Conservation (phyloP, 2,113 vertebrate species). For the Peucedramus taeniatus region DNA sequence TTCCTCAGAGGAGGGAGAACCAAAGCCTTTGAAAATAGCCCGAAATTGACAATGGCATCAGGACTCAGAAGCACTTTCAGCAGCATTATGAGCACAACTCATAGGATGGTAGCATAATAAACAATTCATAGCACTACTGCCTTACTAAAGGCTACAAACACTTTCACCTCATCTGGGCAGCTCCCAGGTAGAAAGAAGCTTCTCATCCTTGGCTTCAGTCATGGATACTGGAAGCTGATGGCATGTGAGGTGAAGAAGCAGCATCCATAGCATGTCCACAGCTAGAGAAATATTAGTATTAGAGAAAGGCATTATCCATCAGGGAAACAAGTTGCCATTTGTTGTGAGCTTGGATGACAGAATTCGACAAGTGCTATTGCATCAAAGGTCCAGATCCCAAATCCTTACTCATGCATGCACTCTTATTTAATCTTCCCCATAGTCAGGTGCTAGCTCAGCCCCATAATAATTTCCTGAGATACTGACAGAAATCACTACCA, state of each 20-base stretch:
- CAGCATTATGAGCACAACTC: not conserved
- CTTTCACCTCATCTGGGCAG: not conserved
- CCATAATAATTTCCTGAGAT: not conserved
- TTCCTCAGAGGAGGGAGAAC: not conserved
- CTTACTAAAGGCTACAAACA: not conserved
- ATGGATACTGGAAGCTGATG: not conserved
- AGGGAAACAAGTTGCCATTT: not conserved
- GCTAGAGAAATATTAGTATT: not conserved
- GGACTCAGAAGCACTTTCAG: not conserved
- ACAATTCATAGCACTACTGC: not conserved
- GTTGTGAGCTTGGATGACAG: not conserved
- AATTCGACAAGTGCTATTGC: not conserved
- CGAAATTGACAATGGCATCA: not conserved
- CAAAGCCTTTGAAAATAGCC: not conserved
- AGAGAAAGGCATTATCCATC: not conserved
- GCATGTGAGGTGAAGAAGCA: not conserved
- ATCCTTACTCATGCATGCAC: not conserved
- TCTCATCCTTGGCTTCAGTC: not conserved
- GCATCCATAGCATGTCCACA: not conserved
- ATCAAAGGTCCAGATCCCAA: not conserved
- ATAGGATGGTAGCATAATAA: not conserved
- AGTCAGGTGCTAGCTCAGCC: not conserved
- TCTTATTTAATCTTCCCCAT: not conserved
- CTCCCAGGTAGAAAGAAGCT: not conserved
- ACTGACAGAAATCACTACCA: not conserved